Evolutionary conservation across 2,888 invertebrate genomes (phyloP).

Genomic region (Agrochola macilenta): DNA sequence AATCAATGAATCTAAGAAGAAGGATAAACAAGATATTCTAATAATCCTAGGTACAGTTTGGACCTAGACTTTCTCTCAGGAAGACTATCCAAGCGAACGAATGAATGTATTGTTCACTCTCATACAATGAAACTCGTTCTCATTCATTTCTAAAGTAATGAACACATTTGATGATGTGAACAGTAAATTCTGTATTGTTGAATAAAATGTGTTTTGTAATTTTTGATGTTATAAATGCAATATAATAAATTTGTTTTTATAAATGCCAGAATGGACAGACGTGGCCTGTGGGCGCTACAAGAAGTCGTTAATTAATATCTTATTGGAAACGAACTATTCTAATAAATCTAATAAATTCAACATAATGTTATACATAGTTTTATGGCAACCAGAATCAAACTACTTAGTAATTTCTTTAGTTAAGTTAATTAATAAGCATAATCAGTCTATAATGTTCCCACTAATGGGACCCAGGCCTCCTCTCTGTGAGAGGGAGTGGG

Average conservation of each 20-base stretch:
- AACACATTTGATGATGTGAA: constrained; percentile 34
- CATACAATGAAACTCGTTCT: constrained; percentile 51
- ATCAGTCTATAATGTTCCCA: no score
- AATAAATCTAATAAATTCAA: no score
- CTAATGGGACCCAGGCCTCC: no score
- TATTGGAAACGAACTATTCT: background rate
- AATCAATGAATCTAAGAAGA: constrained; percentile 15
- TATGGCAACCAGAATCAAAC: no score
- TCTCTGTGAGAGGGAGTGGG: no score
- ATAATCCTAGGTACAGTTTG: constrained; percentile 8
- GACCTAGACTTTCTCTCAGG: constrained; percentile 50
- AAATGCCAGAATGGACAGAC: background rate
- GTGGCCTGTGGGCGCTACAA: background rate
- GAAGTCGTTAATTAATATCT: background rate
- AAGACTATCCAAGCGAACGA: constrained; percentile 38
- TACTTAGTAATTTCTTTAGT: no score
- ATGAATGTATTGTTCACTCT: constrained; percentile 47
- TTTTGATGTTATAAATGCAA: background rate
- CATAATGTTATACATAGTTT: no score
- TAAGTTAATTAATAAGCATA: no score
- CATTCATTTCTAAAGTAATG: constrained; percentile 35
- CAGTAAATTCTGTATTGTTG: constrained; percentile 16
- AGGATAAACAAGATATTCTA: constrained; percentile 33
- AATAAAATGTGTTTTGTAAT: constrained; percentile 30
- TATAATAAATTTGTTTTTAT: no score